phyloP scores from a whole-genome alignment of 2,888 invertebrate genomes.

The Pemphredon lugubris region DNA sequence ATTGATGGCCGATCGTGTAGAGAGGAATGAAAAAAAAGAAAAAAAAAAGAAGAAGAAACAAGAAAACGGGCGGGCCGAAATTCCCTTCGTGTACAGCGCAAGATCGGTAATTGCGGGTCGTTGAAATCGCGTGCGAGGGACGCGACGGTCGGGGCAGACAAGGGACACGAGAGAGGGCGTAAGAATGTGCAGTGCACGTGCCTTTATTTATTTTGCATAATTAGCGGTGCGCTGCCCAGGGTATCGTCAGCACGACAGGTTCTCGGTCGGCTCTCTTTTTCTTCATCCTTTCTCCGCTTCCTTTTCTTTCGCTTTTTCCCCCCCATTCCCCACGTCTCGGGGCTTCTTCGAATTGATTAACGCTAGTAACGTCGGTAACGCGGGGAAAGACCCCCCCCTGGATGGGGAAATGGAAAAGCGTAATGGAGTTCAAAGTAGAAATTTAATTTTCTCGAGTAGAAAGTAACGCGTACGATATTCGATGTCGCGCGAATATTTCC shows the following conservation, averaged over 20 bases:
- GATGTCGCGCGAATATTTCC: too few species aligned
- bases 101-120: constrained; percentile 72
- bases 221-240: constrained; percentile 63
- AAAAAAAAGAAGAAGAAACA: constrained; percentile 3
- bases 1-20: constrained; percentile 3
- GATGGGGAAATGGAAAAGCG: background rate
- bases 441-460: too few species aligned
- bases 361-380: background rate
- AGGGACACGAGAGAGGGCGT: constrained; percentile 58
- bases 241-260: constrained; percentile 56
- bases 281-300: constrained; percentile 18
- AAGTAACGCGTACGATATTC: too few species aligned
- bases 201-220: constrained; percentile 77
- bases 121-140: constrained; percentile 73
- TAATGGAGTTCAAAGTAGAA: too few species aligned
- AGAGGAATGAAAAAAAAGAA: background rate
- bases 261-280: constrained; percentile 36
- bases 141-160: constrained; percentile 42
- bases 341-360: constrained; percentile 19
- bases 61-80: constrained; percentile 12
- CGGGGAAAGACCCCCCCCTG: background rate
- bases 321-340: background rate
- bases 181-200: constrained; percentile 72
- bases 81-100: constrained; percentile 59
- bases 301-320: constrained; percentile 13